Percentiles rank a stretch among this genome's conserved stretches.
phyloP scores from a whole-genome alignment of 2,888 invertebrate species.

The Eulithis testata region DNA sequence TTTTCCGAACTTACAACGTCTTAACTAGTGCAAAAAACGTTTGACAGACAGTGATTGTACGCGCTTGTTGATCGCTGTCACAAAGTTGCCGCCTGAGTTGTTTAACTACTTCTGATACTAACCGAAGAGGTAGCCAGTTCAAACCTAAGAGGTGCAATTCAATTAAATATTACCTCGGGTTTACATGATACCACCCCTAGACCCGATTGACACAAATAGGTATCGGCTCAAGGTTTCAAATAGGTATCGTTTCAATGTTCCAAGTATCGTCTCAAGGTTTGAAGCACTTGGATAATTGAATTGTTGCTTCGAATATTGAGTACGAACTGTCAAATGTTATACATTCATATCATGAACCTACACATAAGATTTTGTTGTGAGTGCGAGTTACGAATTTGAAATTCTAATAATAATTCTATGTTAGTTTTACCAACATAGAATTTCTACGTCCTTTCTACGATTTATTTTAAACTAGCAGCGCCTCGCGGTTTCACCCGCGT shows the following conservation, averaged over 20 bases:
- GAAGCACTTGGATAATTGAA: conserved; percentile 4
- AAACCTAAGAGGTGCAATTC: conserved; percentile 43
- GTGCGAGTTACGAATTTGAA: too few relatives aligned
- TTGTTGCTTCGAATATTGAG: conserved; percentile 15
- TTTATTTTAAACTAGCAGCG: too few relatives aligned
- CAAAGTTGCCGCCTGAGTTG: neutral
- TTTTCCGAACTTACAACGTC: too few relatives aligned
- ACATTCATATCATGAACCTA: neutral
- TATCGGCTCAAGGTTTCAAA: conserved; percentile 25
- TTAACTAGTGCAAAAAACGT: too few relatives aligned
- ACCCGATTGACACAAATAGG: conserved; percentile 41
- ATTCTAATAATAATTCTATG: too few relatives aligned
- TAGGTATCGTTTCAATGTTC: too few relatives aligned
- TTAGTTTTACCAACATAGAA: too few relatives aligned
- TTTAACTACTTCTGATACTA: conserved; percentile 8
- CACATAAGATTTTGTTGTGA: too few relatives aligned
- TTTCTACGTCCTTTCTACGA: too few relatives aligned
- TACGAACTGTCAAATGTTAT: neutral
- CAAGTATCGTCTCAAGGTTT: neutral
- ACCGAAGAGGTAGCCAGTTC: conserved; percentile 18
- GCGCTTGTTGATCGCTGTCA: neutral
- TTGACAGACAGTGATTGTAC: too few relatives aligned
- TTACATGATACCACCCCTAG: conserved; percentile 44
- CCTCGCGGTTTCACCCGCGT: too few relatives aligned
- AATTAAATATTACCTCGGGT: conserved; percentile 56